Evolutionary conservation across 2,888 invertebrate species (phyloP).

Genomic region (Andrena trimmerana): DNA sequence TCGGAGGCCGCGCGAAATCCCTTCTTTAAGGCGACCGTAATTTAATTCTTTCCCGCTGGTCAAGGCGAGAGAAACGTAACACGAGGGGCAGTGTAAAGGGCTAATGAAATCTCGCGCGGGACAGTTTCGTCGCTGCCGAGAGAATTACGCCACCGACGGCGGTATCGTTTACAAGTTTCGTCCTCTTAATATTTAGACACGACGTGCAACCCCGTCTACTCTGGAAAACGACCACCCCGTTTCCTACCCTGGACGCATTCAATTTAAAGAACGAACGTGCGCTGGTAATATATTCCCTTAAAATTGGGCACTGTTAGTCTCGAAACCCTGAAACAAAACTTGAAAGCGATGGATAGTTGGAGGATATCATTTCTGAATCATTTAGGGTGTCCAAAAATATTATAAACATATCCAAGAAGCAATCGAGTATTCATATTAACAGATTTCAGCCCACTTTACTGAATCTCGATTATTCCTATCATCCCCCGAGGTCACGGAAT

Average conservation of each 20-base stretch:
- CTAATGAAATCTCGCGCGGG: conserved; percentile 48
- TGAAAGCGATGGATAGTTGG: background rate
- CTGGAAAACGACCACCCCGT: background rate
- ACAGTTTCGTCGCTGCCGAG: conserved; percentile 25
- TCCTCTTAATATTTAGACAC: conserved; percentile 31
- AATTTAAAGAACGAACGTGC: background rate
- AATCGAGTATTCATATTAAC: no score
- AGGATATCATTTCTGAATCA: background rate
- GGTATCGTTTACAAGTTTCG: conserved; percentile 41
- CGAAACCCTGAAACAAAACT: no score
- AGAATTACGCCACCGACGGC: conserved; percentile 30
- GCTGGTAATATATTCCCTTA: background rate
- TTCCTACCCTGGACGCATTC: background rate
- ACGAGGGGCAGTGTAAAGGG: conserved; percentile 5
- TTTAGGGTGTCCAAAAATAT: no score
- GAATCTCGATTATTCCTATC: no score
- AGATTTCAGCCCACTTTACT: no score
- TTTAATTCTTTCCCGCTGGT: conserved; percentile 43
- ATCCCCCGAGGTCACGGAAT: no score
- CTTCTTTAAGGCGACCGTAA: conserved; percentile 39
- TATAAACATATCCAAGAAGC: no score
- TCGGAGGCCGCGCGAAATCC: conserved; percentile 8
- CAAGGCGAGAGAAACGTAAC: conserved; percentile 24
- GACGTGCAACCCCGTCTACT: background rate
- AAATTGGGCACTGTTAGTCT: background rate